Percentiles rank a stretch among this genome's conserved stretches.
Evolutionary conservation across 2,113 vertebrate genomes (phyloP).

Genomic region (Patagioenas fasciata): DNA sequence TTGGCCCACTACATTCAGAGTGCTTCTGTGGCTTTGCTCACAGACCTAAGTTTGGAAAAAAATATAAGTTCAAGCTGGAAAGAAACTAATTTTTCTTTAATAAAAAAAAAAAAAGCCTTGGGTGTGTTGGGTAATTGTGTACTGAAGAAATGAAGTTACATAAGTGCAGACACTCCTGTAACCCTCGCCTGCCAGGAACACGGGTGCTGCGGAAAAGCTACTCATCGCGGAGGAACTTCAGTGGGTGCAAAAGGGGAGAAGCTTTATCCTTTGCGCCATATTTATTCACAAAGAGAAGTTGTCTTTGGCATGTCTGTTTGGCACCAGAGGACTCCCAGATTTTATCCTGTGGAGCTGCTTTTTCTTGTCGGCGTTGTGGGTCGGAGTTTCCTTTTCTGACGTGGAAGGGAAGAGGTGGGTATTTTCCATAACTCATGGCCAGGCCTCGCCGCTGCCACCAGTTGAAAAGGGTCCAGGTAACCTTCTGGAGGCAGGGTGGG

Average conservation of each 20-base stretch:
- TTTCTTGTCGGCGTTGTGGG: neutral
- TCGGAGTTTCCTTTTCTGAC: neutral
- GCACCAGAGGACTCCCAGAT: neutral
- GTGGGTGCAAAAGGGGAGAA: neutral
- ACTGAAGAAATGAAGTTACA: conserved; percentile 48
- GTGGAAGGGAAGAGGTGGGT: neutral
- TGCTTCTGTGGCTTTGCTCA: accelerated
- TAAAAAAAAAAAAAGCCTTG: neutral
- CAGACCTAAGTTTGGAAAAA: neutral
- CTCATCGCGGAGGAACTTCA: neutral
- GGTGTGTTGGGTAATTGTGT: conserved; percentile 53
- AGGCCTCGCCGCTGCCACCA: accelerated
- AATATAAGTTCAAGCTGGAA: neutral
- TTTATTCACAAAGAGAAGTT: conserved; percentile 1
- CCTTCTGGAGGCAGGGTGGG: neutral
- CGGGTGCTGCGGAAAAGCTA: neutral
- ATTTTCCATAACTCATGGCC: neutral
- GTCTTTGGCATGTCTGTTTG: conserved; percentile 13
- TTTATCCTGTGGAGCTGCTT: neutral
- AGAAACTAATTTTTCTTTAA: neutral
- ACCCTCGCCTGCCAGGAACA: conserved; percentile 14
- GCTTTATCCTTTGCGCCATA: neutral
- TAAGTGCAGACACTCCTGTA: conserved; percentile 55
- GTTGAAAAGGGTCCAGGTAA: neutral
- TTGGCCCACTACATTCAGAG: neutral